A percentile compares a stretch with the other conserved stretches of the same genome.
Conservation (phyloP, 2,797 vertebrate genomes). For the Prionace glauca region DNA sequence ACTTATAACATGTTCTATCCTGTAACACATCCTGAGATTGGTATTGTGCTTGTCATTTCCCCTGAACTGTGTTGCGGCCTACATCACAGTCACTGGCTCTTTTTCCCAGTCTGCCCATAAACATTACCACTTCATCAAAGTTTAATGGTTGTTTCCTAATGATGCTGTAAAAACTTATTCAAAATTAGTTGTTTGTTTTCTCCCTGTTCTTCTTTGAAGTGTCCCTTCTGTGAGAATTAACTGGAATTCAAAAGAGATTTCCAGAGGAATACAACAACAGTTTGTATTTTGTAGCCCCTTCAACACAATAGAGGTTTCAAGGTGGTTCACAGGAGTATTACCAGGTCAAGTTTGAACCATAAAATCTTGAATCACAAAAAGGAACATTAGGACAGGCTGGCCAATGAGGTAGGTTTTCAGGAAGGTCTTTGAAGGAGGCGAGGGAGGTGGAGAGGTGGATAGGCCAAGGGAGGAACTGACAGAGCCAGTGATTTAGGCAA, state of each 20-base stretch:
- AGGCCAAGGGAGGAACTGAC: neutral
- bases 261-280: neutral
- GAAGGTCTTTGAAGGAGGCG: neutral
- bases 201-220: neutral
- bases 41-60: neutral
- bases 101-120: neutral
- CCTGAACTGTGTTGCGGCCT: neutral
- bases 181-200: neutral
- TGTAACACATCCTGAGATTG: neutral
- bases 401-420: neutral
- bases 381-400: neutral
- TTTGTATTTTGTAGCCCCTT: neutral
- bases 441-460: neutral
- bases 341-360: neutral
- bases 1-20: too few relatives aligned
- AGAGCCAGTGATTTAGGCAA: neutral
- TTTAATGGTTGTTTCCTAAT: neutral
- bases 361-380: neutral
- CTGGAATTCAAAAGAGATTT: neutral
- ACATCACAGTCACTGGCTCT: neutral
- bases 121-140: neutral
- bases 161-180: neutral
- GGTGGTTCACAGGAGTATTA: neutral
- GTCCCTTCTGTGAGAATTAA: neutral
- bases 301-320: neutral